Percentiles rank a stretch among this genome's conserved stretches.
phyloP scores from a whole-genome alignment of 2,797 vertebrate species.

The Lithobates pipiens region DNA sequence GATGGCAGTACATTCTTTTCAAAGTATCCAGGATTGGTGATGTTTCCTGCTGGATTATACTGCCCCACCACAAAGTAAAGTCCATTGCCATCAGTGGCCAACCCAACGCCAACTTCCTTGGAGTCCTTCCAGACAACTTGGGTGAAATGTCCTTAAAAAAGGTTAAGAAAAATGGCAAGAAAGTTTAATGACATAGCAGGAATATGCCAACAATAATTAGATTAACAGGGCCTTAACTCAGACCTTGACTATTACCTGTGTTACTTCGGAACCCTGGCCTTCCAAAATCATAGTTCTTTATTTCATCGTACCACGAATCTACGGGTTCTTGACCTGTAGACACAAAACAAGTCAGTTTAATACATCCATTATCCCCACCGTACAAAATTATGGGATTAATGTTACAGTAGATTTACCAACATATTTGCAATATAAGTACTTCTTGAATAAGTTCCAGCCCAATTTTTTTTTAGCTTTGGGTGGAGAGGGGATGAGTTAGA shows the following conservation, averaged over 20 bases:
- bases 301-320: conserved; percentile 66
- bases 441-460: no score
- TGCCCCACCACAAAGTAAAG: conserved; percentile 96
- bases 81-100: conserved; percentile 89
- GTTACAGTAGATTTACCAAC: no score
- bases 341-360: not conserved
- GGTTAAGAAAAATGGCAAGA: conserved; percentile 17
- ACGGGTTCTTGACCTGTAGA: conserved; percentile 57
- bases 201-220: not conserved
- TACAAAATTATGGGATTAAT: no score
- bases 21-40: conserved; percentile 94
- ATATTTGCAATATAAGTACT: no score
- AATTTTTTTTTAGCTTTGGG: no score
- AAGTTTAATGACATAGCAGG: not conserved
- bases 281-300: conserved; percentile 66
- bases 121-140: conserved; percentile 97
- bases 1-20: conserved; percentile 92
- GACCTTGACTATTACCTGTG: conserved; percentile 58
- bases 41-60: conserved; percentile 94
- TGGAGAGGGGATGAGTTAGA: no score
- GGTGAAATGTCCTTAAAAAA: conserved; percentile 90
- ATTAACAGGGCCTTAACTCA: no score
- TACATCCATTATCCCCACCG: no score
- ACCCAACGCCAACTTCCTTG: conserved; percentile 91
- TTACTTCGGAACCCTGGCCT: conserved; percentile 61